Evolutionary conservation across 2,888 invertebrate genomes (phyloP).

Genomic region (Mamestra brassicae): DNA sequence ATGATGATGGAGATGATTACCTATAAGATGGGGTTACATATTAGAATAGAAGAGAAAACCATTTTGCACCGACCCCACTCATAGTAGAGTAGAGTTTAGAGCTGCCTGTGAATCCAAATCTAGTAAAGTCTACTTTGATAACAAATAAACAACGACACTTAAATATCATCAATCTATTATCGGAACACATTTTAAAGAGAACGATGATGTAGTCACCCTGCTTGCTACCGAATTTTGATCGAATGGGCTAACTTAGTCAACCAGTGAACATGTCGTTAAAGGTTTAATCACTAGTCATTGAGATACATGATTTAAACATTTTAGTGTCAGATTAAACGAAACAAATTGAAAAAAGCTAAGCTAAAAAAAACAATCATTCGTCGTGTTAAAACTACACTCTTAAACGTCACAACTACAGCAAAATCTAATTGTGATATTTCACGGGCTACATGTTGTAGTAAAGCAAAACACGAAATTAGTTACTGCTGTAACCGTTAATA

Average conservation of each 20-base stretch:
- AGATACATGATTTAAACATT: not conserved
- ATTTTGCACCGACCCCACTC: not conserved
- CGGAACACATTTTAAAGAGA: not conserved
- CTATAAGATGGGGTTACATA: too few species aligned
- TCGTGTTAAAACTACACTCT: not conserved
- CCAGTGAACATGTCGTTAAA: not conserved
- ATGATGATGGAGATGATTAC: not conserved
- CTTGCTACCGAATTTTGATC: not conserved
- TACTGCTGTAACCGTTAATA: conserved; percentile 23
- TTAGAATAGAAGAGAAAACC: not conserved
- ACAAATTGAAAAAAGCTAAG: not conserved
- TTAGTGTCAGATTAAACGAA: conserved; percentile 9
- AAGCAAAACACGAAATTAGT: conserved; percentile 20
- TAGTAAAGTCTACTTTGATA: not conserved
- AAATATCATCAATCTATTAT: not conserved
- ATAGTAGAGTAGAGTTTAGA: not conserved
- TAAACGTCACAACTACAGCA: conserved; percentile 9
- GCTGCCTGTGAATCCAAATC: not conserved
- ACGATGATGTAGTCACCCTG: not conserved
- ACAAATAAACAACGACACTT: not conserved
- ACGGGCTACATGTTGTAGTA: conserved; percentile 24
- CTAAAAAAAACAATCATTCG: conserved; percentile 1
- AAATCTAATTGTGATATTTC: conserved; percentile 27
- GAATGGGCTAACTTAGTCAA: not conserved
- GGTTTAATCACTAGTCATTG: not conserved